Evolutionary conservation across 2,888 invertebrate genomes (phyloP).

Genomic region (Caenorhabditis becei): DNA sequence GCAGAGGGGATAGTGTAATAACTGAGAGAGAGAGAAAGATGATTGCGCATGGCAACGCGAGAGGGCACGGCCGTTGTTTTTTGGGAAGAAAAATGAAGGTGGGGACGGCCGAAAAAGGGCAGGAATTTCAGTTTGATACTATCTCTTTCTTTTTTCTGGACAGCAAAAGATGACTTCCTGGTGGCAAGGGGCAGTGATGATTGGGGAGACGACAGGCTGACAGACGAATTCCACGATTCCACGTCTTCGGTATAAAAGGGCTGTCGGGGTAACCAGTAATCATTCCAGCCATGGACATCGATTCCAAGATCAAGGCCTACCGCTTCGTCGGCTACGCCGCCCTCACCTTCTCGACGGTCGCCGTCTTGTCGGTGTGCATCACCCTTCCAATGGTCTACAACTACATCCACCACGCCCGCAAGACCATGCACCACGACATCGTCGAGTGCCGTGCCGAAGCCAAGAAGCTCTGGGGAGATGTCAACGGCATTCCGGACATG

Average conservation of each 20-base stretch:
- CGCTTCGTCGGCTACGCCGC: slow-evolving; percentile 81
- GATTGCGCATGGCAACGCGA: slow-evolving; percentile 18
- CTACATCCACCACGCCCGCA: slow-evolving; percentile 73
- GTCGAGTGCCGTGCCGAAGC: slow-evolving; percentile 74
- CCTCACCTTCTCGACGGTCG: slow-evolving; percentile 77
- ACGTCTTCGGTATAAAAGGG: slow-evolving; percentile 40
- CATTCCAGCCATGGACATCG: slow-evolving; percentile 66
- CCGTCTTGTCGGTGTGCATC: slow-evolving; percentile 72
- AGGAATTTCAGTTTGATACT: slow-evolving; percentile 19
- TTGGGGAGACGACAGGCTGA: slow-evolving; percentile 3
- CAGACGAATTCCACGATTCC: slow-evolving; percentile 35
- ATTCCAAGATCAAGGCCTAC: slow-evolving; percentile 76
- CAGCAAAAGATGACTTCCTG: slow-evolving; percentile 30
- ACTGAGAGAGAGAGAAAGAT: slow-evolving; percentile 8
- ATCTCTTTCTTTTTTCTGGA: slow-evolving; percentile 54
- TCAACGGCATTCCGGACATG: slow-evolving; percentile 71
- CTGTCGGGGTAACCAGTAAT: slow-evolving; percentile 23
- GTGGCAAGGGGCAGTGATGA: slow-evolving; percentile 1
- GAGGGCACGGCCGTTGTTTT: slow-evolving; percentile 15
- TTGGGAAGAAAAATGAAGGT: slow-evolving; percentile 6
- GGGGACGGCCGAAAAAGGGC: slow-evolving; percentile 3
- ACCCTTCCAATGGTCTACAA: slow-evolving; percentile 76
- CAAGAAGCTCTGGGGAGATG: slow-evolving; percentile 77
- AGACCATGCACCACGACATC: slow-evolving; percentile 72
- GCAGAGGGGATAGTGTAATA: slow-evolving; percentile 32